Percentiles rank a stretch among this genome's conserved stretches.
Evolutionary conservation across 2,888 invertebrate genomes (phyloP).

Genomic region (Elmis aenea): DNA sequence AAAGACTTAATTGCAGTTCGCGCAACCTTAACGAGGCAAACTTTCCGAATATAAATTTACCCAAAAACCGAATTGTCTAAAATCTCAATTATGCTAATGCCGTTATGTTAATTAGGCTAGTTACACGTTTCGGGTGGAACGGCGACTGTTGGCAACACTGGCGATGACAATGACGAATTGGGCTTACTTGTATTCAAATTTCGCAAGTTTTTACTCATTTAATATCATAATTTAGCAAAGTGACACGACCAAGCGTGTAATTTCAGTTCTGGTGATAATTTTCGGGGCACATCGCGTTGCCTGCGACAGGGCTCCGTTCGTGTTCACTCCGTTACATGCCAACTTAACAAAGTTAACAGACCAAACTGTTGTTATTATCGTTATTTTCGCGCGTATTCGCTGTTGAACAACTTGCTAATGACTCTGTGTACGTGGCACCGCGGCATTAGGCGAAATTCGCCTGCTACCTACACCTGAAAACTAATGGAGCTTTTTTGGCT

Average conservation of each 20-base stretch:
- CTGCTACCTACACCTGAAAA: no score
- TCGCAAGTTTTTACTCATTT: slow-evolving; percentile 28
- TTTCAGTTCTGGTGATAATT: slow-evolving; percentile 20
- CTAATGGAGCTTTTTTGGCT: no score
- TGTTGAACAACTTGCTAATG: no score
- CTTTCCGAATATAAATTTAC: slow-evolving; percentile 12
- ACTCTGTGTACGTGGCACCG: no score
- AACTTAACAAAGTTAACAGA: no score
- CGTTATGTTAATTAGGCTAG: slow-evolving; percentile 30
- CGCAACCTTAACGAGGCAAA: slow-evolving; percentile 5
- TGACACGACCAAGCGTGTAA: slow-evolving; percentile 25
- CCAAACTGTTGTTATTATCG: no score
- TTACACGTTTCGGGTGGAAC: slow-evolving; percentile 32
- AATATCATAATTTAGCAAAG: slow-evolving; percentile 25
- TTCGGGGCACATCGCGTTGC: no score
- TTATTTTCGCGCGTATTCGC: no score
- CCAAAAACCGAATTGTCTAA: slow-evolving; percentile 15
- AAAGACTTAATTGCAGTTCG: no score
- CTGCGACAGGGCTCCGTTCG: no score
- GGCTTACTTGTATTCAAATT: slow-evolving; percentile 26
- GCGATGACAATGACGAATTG: slow-evolving; percentile 31
- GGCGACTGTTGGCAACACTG: slow-evolving; percentile 29
- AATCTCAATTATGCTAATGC: slow-evolving; percentile 30
- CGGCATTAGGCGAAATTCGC: no score
- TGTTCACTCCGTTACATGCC: no score